Conservation (phyloP, 2,797 vertebrate genomes). For the Cirrhinus mrigala region DNA sequence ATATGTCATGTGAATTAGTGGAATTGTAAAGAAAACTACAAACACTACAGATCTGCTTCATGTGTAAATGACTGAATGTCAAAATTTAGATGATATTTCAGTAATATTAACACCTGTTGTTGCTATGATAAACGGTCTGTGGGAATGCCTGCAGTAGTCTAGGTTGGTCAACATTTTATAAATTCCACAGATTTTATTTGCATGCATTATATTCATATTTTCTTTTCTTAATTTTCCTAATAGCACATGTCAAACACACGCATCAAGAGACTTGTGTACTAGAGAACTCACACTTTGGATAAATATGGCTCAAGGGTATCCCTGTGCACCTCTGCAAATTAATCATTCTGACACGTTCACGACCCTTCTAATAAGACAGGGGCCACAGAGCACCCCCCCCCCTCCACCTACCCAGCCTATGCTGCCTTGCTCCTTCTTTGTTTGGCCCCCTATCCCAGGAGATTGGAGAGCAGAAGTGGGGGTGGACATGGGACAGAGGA, state of each 20-base stretch:
- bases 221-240: conserved; percentile 76
- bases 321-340: conserved; percentile 86
- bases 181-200: neutral
- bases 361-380: conserved; percentile 90
- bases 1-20: neutral
- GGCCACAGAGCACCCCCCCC: conserved; percentile 80
- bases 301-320: conserved; percentile 87
- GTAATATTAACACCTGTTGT: neutral
- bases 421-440: conserved; percentile 83
- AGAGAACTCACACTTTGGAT: conserved; percentile 79
- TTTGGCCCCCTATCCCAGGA: conserved; percentile 81
- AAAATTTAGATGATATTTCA: neutral
- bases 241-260: conserved; percentile 85
- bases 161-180: neutral
- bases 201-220: conserved; percentile 75
- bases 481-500: conserved; percentile 74
- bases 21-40: conserved; percentile 3
- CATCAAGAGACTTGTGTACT: conserved; percentile 81
- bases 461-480: conserved; percentile 75
- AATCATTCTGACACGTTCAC: conserved; percentile 90
- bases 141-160: neutral
- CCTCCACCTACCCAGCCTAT: conserved; percentile 80
- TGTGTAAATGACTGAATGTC: neutral
- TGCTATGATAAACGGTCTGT: neutral
- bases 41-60: neutral